A percentile compares a stretch with the other conserved stretches of the same genome.
Evolutionary conservation across 2,113 vertebrate species (phyloP).

Genomic region (Rhabdornis inornatus): DNA sequence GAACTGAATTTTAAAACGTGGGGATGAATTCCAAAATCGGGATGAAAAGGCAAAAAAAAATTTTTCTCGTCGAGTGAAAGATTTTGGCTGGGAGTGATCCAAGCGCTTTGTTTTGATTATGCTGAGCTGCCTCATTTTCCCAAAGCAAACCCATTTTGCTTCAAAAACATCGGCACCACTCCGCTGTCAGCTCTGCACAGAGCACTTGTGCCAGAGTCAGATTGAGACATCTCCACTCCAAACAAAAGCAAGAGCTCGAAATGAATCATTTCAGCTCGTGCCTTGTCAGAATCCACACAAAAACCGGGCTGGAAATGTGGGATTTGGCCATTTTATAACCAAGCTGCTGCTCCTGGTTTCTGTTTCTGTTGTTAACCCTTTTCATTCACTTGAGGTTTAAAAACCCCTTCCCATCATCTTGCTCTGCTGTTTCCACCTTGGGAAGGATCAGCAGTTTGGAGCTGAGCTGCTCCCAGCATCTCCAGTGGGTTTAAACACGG

Average conservation of each 20-base stretch:
- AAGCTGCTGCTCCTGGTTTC: neutral
- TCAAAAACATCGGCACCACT: neutral
- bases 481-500: neutral
- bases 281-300: constrained; percentile 4
- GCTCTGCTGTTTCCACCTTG: neutral
- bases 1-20: neutral
- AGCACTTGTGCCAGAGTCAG: neutral
- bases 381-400: neutral
- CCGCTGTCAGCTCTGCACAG: neutral
- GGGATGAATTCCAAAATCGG: neutral
- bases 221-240: constrained; percentile 7
- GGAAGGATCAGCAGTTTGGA: neutral
- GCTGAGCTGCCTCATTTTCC: neutral
- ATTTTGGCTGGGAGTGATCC: neutral
- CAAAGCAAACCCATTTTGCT: neutral
- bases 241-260: neutral
- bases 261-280: neutral
- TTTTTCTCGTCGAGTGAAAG: neutral
- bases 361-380: neutral
- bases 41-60: neutral
- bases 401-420: neutral
- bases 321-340: neutral
- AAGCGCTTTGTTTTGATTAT: neutral
- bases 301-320: neutral
- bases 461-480: neutral